phyloP scores from a whole-genome alignment of 2,888 invertebrate genomes.

The Tachina lurida region DNA sequence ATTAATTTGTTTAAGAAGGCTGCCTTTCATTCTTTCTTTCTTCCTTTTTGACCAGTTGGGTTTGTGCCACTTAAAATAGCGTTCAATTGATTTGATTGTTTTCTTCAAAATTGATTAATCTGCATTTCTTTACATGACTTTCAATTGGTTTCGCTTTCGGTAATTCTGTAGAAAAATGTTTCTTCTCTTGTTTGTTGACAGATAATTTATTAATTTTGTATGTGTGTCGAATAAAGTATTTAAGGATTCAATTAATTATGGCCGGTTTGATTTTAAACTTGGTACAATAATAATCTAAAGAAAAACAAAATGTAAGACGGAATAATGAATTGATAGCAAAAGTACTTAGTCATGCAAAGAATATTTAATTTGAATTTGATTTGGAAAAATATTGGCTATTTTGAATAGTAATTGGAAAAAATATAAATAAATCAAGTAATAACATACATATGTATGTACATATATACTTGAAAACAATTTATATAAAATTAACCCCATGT shows the following conservation, averaged over 20 bases:
- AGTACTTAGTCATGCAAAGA: constrained; percentile 17
- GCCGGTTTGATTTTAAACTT: background rate
- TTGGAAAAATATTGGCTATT: too few relatives aligned
- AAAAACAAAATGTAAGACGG: background rate
- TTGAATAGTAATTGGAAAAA: background rate
- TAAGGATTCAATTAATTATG: constrained; percentile 57
- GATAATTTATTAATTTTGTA: constrained; percentile 61
- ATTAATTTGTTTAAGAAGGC: constrained; percentile 1
- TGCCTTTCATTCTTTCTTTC: constrained; percentile 5
- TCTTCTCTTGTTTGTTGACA: constrained; percentile 12
- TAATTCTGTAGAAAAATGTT: constrained; percentile 65
- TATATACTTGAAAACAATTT: too few relatives aligned
- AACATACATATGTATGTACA: too few relatives aligned
- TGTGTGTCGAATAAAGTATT: constrained; percentile 49
- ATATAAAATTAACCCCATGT: too few relatives aligned
- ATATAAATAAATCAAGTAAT: background rate
- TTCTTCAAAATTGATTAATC: constrained; percentile 30
- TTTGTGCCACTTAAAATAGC: constrained; percentile 50
- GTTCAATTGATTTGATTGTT: constrained; percentile 42
- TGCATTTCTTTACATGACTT: constrained; percentile 52
- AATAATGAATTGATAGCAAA: background rate
- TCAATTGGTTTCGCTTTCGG: constrained; percentile 71
- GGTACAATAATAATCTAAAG: constrained; percentile 2
- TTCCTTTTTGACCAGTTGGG: background rate
- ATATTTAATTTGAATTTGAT: background rate